Evolutionary conservation across 2,113 vertebrate species (phyloP), one percentile per base, ranked within the genome.

Genomic region (Prionailurus bengalensis): DNA sequence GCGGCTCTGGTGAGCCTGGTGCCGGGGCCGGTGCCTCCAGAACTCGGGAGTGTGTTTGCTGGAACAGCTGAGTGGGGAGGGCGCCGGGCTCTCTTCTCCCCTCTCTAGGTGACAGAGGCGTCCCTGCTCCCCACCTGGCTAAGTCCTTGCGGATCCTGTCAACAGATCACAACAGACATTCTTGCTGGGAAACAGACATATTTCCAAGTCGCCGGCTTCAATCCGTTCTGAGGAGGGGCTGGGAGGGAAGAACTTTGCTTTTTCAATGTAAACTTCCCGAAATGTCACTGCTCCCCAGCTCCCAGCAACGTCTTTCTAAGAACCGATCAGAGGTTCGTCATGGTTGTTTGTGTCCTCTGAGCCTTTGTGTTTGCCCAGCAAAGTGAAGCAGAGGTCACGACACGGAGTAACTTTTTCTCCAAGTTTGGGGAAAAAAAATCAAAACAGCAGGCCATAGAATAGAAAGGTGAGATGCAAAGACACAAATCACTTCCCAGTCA

Each of bases 351-450:
- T 91, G 78, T 14, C 83, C 88, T 97, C 97, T 85, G 89, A 87
- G 93, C 94, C n/a, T 97, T 91, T 39, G 66, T 97, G 89, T 98
- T 98, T 97, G 93, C 98, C 99, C 98, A 98, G 99, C 98, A 98
- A 98, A 99, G 98, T 98, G 99, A 99, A 99, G 98, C 98, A 99
- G 99, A 99, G 99, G 99, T 99, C 99, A 98, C 94, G 98, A 98
- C 98, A 96, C 39, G 98, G 98, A 98, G 98, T 97, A 98, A 98
- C 99, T 99, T 98, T 98, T 98, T 98, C 97, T 98, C 98, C 98
- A 99, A 99, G 98, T 99, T 99, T 98, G 98, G 98, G 33, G 0
- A 16, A 96, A 98, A 98, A 98, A 98, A 99, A 98, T 97, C 98
- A 96, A 98, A 98, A 98, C 98, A 99, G 98, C 99, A 99, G 98